Evolutionary conservation across 2,113 vertebrate species (phyloP).

Genomic region (Aldabrachelys gigantea): DNA sequence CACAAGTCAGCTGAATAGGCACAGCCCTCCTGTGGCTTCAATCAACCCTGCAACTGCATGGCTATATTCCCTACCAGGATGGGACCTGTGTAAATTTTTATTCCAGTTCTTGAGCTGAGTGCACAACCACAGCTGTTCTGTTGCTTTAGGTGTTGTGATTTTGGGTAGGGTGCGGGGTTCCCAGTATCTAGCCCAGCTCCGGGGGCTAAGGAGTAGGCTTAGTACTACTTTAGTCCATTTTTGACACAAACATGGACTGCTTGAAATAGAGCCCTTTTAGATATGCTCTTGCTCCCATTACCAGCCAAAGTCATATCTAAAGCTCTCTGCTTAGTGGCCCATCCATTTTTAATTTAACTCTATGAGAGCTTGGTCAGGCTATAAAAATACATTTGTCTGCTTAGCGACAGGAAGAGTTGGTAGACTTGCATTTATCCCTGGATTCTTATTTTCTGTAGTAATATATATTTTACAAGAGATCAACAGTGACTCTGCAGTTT

Average conservation of each 20-base stretch:
- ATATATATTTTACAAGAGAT: not conserved
- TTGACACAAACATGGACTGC: not conserved
- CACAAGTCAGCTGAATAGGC: not conserved
- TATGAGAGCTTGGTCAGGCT: not conserved
- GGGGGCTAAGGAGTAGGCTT: not conserved
- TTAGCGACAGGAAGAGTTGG: not conserved
- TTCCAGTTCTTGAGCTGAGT: not conserved
- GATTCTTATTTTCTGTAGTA: not conserved
- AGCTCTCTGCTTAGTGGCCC: not conserved
- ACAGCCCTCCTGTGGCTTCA: not conserved
- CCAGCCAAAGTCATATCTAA: not conserved
- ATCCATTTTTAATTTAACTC: not conserved
- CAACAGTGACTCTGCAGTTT: not conserved
- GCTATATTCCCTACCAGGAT: not conserved
- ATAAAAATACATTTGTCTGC: not conserved
- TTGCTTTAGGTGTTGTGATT: not conserved
- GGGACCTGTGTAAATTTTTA: not conserved
- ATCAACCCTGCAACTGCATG: not conserved
- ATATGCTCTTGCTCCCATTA: not conserved
- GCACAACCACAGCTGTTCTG: not conserved
- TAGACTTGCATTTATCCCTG: not conserved
- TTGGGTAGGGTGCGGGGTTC: not conserved
- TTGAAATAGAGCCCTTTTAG: not conserved
- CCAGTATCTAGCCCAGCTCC: fast-evolving
- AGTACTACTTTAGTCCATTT: not conserved